A percentile compares a stretch with the other conserved stretches of the same genome.
Conservation (phyloP, 2,113 vertebrate genomes). For the Lagopus muta region DNA sequence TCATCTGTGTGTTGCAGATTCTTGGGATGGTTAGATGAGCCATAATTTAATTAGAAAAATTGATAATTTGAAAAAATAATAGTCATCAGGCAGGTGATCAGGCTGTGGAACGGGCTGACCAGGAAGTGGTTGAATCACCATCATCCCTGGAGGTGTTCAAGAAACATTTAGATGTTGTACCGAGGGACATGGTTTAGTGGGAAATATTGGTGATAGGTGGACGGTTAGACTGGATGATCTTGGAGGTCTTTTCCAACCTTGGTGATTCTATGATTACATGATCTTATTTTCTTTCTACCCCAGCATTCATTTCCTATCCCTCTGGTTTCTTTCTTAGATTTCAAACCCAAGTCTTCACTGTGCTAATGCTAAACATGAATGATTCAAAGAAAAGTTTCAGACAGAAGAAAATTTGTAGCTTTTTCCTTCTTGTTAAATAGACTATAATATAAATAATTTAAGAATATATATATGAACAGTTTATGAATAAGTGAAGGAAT, state of each 20-base stretch:
- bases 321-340: neutral
- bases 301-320: accelerated
- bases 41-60: neutral
- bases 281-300: neutral
- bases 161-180: too few relatives aligned
- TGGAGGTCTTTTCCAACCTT: too few relatives aligned
- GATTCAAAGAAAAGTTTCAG: neutral
- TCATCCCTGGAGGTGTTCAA: too few relatives aligned
- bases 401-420: neutral
- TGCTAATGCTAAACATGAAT: neutral
- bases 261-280: too few relatives aligned
- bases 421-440: neutral
- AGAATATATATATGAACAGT: neutral
- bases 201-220: too few relatives aligned
- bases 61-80: too few relatives aligned
- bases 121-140: too few relatives aligned
- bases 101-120: too few relatives aligned
- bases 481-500: neutral
- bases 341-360: neutral
- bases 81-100: too few relatives aligned
- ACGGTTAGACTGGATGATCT: too few relatives aligned
- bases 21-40: neutral
- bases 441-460: neutral
- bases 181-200: too few relatives aligned
- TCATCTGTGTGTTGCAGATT: neutral